A percentile compares a stretch with the other conserved stretches of the same genome.
Conservation (phyloP, 2,797 vertebrate species). For the Erethizon dorsatum region DNA sequence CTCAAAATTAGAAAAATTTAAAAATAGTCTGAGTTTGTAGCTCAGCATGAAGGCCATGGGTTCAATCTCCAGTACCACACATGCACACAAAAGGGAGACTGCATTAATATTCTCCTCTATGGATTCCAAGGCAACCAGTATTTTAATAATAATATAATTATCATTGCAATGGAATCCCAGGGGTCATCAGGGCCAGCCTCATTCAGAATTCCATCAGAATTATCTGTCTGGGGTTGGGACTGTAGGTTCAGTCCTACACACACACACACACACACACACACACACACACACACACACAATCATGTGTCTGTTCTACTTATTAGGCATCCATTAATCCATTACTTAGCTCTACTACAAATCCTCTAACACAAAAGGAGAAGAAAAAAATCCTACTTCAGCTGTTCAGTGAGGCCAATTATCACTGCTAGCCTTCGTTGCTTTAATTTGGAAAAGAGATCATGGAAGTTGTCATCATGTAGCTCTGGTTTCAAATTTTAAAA, state of each 20-base stretch:
- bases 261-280: not conserved
- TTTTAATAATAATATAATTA: not conserved
- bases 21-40: not conserved
- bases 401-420: not conserved
- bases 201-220: not conserved
- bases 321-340: not conserved
- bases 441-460: constrained; percentile 25
- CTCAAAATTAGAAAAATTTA: not conserved
- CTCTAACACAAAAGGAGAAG: not conserved
- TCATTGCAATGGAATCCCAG: not conserved
- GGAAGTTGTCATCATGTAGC: constrained; percentile 6
- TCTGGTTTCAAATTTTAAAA: constrained; percentile 70
- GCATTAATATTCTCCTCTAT: not conserved
- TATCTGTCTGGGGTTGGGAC: not conserved
- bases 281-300: not conserved
- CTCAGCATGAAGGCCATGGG: not conserved
- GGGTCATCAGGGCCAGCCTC: not conserved
- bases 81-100: not conserved
- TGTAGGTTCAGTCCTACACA: not conserved
- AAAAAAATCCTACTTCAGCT: not conserved
- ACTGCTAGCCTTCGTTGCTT: not conserved
- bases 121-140: not conserved
- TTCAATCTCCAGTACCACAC: not conserved
- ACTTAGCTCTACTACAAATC: not conserved
- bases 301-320: not conserved